Base-by-base conservation (phyloP, 1,140 invertebrate species). In the Chrysoperla carnea region DNA sequence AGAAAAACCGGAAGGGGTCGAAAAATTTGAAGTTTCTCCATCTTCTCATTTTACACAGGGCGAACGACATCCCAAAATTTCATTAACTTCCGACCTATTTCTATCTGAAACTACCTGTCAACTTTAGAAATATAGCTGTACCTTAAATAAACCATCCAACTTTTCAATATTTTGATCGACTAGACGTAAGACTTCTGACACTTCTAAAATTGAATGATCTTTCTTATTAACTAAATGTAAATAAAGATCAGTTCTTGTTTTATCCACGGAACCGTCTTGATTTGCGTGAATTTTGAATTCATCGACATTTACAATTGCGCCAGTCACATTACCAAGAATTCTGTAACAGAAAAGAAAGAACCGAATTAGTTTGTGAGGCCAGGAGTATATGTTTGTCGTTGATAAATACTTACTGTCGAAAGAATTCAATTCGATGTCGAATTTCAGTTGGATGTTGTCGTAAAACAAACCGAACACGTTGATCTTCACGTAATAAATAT, bases 181-280 rank as follows among this genome's bases (percentile, higher is more conserved):
- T 13, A 91, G 56, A 48, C 79, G 77, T 40, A 86, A 69, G 12
- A 89, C 85, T 56, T 87, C 74, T 13, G 76, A 69, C 1, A 90
- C 86, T 59, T 92, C 88, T 44, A 93, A 67, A 17, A 95, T 89
- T 5, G 86, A 87, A 66, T 95, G 87, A 54, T 95, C 87, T 17
- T 76, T 70, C 33, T 77, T 74, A 61, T 93, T 78, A 5, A 96
- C 90, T 39, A 94, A 74, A 63, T 96, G 92, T 48, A 96, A 65
- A 56, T 92, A 94, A 42, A 96, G 65, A 63, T 95, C 91, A 1
- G 90, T 94, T 56, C 89, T 84, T 2, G 89, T 94, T 52, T 88
- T 81, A 61, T 97, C 91, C 1, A 95, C 85, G 0, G 84, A 82
- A 6, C 91, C 91, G 53, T 90, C 84, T 49, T 81, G 75, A 56